Conservation (phyloP, 2,797 vertebrate genomes). For the Acomys russatus region DNA sequence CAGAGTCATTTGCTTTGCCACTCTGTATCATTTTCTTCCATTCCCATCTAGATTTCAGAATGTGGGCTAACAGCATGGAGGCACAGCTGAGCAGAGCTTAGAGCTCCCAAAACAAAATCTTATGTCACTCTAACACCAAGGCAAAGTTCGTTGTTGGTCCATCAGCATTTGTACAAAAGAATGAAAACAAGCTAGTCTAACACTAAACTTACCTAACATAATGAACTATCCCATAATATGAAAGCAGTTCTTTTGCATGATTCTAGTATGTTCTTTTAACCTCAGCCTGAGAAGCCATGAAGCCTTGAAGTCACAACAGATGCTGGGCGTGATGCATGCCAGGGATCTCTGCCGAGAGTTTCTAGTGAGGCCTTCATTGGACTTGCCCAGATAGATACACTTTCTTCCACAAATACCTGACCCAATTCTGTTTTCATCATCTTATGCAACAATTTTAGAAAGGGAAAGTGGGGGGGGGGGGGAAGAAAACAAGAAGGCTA, state of each 20-base stretch:
- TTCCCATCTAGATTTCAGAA: neutral
- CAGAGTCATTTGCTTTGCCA: neutral
- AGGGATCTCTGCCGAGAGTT: neutral
- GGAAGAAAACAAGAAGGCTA: neutral
- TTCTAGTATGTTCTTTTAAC: constrained; percentile 38
- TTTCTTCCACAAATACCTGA: constrained; percentile 52
- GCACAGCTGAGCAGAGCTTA: neutral
- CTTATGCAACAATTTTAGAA: constrained; percentile 51
- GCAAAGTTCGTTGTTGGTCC: neutral
- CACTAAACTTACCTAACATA: neutral
- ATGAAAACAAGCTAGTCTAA: neutral
- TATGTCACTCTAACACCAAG: neutral
- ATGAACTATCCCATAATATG: neutral
- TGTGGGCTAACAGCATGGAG: neutral
- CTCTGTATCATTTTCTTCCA: neutral
- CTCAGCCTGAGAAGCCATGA: neutral
- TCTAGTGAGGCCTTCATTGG: neutral
- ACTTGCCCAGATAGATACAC: neutral
- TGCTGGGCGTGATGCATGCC: neutral
- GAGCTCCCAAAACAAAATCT: neutral
- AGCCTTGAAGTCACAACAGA: neutral
- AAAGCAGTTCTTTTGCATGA: neutral
- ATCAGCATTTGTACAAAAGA: neutral
- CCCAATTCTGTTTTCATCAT: constrained; percentile 51
- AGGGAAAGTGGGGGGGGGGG: neutral